Evolutionary conservation across 2,888 invertebrate species (phyloP).

Genomic region (Andrena marginata): DNA sequence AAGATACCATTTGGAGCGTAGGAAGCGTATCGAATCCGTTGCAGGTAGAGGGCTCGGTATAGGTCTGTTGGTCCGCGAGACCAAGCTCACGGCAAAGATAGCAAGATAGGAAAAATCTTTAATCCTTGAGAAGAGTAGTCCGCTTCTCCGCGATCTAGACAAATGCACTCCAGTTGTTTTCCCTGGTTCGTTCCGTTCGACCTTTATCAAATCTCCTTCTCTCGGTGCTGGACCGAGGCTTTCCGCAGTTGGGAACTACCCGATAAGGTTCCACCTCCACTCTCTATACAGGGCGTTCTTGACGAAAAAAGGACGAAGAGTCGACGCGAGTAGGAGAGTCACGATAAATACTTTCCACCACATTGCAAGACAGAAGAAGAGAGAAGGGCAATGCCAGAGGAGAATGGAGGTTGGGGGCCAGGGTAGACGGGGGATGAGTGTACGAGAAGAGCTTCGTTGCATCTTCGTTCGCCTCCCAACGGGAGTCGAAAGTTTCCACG

Average conservation of each 20-base stretch:
- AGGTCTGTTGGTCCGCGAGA: conserved; percentile 75
- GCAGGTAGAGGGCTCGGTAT: conserved; percentile 40
- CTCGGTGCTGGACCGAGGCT: conserved; percentile 71
- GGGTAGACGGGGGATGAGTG: conserved; percentile 50
- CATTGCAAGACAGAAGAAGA: conserved; percentile 67
- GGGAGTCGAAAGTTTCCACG: conserved; percentile 74
- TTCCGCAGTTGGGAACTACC: conserved; percentile 72
- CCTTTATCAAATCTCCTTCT: conserved; percentile 80
- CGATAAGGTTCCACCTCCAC: conserved; percentile 72
- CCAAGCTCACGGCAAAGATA: conserved; percentile 73
- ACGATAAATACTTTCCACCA: conserved; percentile 79
- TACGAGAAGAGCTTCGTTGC: conserved; percentile 69
- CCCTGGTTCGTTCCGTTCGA: conserved; percentile 77
- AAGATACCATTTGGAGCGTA: conserved; percentile 24
- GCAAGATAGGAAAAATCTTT: conserved; percentile 78
- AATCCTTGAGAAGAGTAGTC: conserved; percentile 80
- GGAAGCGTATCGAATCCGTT: conserved; percentile 18
- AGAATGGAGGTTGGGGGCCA: conserved; percentile 25
- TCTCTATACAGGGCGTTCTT: conserved; percentile 68
- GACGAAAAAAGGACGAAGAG: conserved; percentile 73
- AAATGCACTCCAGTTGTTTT: conserved; percentile 83
- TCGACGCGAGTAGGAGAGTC: conserved; percentile 63
- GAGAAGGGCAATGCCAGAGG: conserved; percentile 36
- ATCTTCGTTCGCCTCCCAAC: conserved; percentile 65
- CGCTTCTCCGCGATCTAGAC: conserved; percentile 80